phyloP scores from a whole-genome alignment of 2,888 invertebrate genomes.

The Drosophila neonasuta region DNA sequence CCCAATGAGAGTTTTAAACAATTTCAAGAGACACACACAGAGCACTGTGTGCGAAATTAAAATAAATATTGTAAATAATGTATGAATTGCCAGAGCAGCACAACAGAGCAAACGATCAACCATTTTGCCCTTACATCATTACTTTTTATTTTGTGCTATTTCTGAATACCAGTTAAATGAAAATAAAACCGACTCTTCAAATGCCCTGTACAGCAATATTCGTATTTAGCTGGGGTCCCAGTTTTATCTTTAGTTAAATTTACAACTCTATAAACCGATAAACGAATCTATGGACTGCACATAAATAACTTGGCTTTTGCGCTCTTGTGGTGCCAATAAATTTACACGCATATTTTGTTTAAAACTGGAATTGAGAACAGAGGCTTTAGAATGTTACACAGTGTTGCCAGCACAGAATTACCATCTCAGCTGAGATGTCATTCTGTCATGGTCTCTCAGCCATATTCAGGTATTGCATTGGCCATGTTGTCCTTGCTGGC shows the following conservation, averaged over 20 bases:
- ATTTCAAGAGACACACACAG: background rate
- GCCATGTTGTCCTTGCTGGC: conserved; percentile 39
- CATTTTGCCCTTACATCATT: background rate
- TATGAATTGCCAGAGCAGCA: conserved; percentile 2
- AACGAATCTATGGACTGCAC: conserved; percentile 5
- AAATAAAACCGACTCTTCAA: background rate
- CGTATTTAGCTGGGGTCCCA: background rate
- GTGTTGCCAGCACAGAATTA: conserved; percentile 2
- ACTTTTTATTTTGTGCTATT: background rate
- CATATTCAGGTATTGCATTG: conserved; percentile 23
- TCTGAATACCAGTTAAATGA: background rate
- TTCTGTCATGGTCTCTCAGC: conserved; percentile 12
- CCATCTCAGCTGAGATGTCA: conserved; percentile 7
- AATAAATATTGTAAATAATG: conserved; percentile 9
- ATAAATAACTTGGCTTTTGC: conserved; percentile 17
- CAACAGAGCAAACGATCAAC: background rate
- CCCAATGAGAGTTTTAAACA: background rate
- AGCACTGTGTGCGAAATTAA: conserved; percentile 5
- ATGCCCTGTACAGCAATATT: background rate
- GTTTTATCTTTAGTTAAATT: conserved; percentile 5
- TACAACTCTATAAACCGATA: conserved; percentile 18
- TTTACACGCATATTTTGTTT: conserved; percentile 12
- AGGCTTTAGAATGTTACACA: conserved; percentile 10
- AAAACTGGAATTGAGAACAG: conserved; percentile 21
- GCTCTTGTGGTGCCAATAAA: conserved; percentile 7